Conservation (phyloP, 1,140 invertebrate species). For the Mactra quadrangularis region DNA sequence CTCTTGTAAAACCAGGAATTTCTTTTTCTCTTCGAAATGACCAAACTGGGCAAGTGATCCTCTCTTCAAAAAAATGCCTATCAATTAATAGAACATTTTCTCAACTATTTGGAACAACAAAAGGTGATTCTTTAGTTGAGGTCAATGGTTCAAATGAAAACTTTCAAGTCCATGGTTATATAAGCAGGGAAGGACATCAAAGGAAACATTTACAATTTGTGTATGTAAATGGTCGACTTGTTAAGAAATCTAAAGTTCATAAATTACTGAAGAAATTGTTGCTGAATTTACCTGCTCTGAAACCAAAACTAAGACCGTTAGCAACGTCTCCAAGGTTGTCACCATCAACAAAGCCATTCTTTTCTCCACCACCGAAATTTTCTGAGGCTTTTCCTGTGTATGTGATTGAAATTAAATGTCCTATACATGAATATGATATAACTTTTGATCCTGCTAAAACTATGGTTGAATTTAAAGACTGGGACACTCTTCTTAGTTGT, state of each 20-base stretch:
- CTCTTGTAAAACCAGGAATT: slow-evolving; percentile 85
- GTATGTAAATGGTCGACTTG: slow-evolving; percentile 87
- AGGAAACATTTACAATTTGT: slow-evolving; percentile 86
- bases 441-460: slow-evolving; percentile 85
- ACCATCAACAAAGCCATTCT: slow-evolving; percentile 63
- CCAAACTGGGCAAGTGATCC: slow-evolving; percentile 84
- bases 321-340: slow-evolving; percentile 9
- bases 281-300: slow-evolving; percentile 33
- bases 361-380: slow-evolving; percentile 76
- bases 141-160: slow-evolving; percentile 84
- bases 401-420: slow-evolving; percentile 87
- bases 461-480: slow-evolving; percentile 87
- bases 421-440: slow-evolving; percentile 86
- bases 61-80: slow-evolving; percentile 85
- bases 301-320: slow-evolving; percentile 15
- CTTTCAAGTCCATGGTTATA: slow-evolving; percentile 85
- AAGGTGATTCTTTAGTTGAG: slow-evolving; percentile 83
- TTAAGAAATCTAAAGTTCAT: slow-evolving; percentile 85
- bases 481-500: slow-evolving; percentile 84
- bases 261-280: slow-evolving; percentile 85
- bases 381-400: slow-evolving; percentile 85
- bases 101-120: slow-evolving; percentile 84
- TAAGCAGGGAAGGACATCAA: slow-evolving; percentile 84
- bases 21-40: slow-evolving; percentile 88
- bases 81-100: slow-evolving; percentile 85